Percentiles rank a stretch among this genome's conserved stretches.
Conservation (phyloP, 2,888 invertebrate species). For the Dryadula phaetusa region DNA sequence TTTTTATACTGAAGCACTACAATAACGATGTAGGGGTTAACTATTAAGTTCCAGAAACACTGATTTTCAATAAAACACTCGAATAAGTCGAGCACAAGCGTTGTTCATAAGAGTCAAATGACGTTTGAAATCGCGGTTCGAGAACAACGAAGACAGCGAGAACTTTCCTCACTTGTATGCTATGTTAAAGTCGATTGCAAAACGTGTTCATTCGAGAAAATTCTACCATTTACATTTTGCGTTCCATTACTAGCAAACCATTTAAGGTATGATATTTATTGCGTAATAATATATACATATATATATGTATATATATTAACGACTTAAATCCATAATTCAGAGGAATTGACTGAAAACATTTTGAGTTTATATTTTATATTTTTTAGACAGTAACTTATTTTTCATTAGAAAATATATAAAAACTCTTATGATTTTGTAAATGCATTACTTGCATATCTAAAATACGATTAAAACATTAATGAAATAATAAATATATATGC, state of each 20-base stretch:
- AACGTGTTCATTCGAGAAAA: slow-evolving; percentile 53
- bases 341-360: neutral
- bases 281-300: neutral
- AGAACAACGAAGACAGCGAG: slow-evolving; percentile 27
- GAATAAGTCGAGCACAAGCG: slow-evolving; percentile 47
- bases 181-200: slow-evolving; percentile 37
- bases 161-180: slow-evolving; percentile 30
- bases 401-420: neutral
- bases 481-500: too few species aligned
- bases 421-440: neutral
- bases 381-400: neutral
- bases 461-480: too few species aligned
- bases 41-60: slow-evolving; percentile 52
- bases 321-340: neutral
- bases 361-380: neutral
- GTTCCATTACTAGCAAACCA: slow-evolving; percentile 29
- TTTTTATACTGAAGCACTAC: slow-evolving; percentile 3
- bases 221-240: slow-evolving; percentile 44
- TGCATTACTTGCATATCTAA: too few species aligned
- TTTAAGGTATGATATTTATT: neutral
- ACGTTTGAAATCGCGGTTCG: slow-evolving; percentile 44
- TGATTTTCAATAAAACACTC: slow-evolving; percentile 48
- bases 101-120: slow-evolving; percentile 46
- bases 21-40: neutral
- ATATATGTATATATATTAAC: neutral